Evolutionary conservation across 2,797 vertebrate species (phyloP).

Genomic region (Lepus townsendii): DNA sequence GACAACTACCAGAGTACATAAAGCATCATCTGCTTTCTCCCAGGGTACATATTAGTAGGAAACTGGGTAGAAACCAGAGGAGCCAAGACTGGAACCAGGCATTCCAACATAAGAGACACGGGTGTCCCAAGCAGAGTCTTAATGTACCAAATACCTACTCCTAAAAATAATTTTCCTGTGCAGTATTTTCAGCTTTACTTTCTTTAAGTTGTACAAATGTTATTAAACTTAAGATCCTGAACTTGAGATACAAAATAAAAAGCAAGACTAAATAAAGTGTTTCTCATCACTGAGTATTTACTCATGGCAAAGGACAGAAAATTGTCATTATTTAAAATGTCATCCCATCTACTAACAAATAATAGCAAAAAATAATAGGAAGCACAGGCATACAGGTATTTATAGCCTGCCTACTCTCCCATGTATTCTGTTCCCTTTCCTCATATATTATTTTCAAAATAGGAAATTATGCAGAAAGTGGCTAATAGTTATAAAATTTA

Average conservation of each 20-base stretch:
- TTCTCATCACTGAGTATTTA: constrained; percentile 77
- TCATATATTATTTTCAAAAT: constrained; percentile 17
- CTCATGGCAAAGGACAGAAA: constrained; percentile 65
- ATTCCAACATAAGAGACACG: too few relatives aligned
- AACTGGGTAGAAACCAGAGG: too few relatives aligned
- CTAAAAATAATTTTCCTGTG: background rate
- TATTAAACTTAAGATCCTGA: constrained; percentile 31
- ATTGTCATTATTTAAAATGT: constrained; percentile 69
- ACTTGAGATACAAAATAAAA: constrained; percentile 41
- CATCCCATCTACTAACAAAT: background rate
- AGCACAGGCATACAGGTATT: constrained; percentile 22
- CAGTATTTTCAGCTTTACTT: constrained; percentile 24
- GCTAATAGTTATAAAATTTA: constrained; percentile 11
- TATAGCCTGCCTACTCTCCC: background rate
- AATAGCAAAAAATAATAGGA: constrained; percentile 27
- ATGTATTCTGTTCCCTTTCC: background rate
- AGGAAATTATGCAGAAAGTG: constrained; percentile 57
- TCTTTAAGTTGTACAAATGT: background rate
- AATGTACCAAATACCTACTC: too few relatives aligned
- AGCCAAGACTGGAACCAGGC: too few relatives aligned
- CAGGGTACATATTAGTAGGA: too few relatives aligned
- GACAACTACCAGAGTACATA: too few relatives aligned
- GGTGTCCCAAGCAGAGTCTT: too few relatives aligned
- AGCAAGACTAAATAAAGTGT: constrained; percentile 70
- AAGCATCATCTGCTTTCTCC: too few relatives aligned